Base-by-base conservation (phyloP, 2,797 vertebrate species). In the Acanthis flammea region DNA sequence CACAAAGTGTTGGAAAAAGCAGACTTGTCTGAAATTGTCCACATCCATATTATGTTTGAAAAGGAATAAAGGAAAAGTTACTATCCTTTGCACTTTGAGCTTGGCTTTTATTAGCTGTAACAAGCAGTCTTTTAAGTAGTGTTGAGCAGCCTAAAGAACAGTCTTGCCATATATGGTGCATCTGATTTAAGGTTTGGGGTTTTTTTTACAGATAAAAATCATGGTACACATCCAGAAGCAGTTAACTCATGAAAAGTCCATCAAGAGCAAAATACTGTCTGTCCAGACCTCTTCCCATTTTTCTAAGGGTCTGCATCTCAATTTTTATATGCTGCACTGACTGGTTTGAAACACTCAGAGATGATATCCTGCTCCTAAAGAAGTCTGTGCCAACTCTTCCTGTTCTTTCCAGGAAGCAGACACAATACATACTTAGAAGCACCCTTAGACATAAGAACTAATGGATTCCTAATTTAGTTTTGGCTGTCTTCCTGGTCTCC, bases 61-160 rank as follows among this genome's bases (percentile, higher is more conserved):
- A 75, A 86, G 73, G 37, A 92, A 66, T 90, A n/a, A 92, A 65
- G 45, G 21, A 33, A 61, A 60, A 45, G 44, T 19, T 93, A 87
- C 81, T 87, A 45, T 47, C 45, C 51, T 74, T 85, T 75, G n/a
- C 62, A 68, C 28, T 84, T 86, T 19, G 39, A 71, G n/a, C 50
- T 39, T 78, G 76, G 66, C 42, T 92, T 96, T 94, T 94, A 54
- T 78, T 88, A 80, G 37, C 57, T 85, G 51, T 50, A 74, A 75
- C 74, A 72, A 91, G 51, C 31, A 70, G n/a, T 58, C 54, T 51
- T 61, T 66, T 3, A 9, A 71, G 47, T 84, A 57, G 62, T 65
- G 75, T 86, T 87, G 37, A 92, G 68, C 57, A 89, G 23, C 47
- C 58, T 19, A 57, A 58, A 73, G 33, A 81, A 61, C 25, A 45